Conservation (phyloP, 2,888 invertebrate species). For the Lamproptera curius region DNA sequence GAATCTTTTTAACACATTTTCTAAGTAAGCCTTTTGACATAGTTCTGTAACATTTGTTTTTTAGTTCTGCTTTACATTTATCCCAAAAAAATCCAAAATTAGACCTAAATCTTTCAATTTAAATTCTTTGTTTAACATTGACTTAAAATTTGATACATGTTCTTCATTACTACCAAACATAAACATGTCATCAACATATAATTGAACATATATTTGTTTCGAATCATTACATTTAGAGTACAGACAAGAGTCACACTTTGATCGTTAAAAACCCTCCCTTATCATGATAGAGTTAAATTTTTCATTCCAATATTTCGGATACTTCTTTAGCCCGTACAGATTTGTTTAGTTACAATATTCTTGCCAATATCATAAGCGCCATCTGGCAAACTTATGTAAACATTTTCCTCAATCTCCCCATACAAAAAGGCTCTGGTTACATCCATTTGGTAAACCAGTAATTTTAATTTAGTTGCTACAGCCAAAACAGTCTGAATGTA, state of each 20-base stretch:
- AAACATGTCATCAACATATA: background rate
- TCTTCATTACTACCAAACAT: background rate
- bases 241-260: no score
- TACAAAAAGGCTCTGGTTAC: slow-evolving; percentile 21
- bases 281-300: slow-evolving; percentile 27
- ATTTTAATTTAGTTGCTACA: no score
- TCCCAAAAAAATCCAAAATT: background rate
- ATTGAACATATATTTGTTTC: slow-evolving; percentile 13
- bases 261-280: slow-evolving; percentile 25
- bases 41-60: no score
- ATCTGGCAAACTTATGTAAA: no score
- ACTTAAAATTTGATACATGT: slow-evolving; percentile 1
- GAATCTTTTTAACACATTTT: no score
- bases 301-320: slow-evolving; percentile 28
- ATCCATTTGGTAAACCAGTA: no score
- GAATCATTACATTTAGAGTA: no score
- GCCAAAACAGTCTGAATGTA: no score
- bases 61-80: background rate
- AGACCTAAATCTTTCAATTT: background rate
- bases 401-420: slow-evolving; percentile 12
- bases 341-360: slow-evolving; percentile 26
- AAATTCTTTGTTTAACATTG: background rate
- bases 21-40: no score
- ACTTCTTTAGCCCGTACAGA: slow-evolving; percentile 26
- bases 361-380: slow-evolving; percentile 15